These are phyloP conservation scores for Lanius collurio DNA, from an alignment of 2,113 vertebrate genomes.

Conservation along the genomic window DNA sequence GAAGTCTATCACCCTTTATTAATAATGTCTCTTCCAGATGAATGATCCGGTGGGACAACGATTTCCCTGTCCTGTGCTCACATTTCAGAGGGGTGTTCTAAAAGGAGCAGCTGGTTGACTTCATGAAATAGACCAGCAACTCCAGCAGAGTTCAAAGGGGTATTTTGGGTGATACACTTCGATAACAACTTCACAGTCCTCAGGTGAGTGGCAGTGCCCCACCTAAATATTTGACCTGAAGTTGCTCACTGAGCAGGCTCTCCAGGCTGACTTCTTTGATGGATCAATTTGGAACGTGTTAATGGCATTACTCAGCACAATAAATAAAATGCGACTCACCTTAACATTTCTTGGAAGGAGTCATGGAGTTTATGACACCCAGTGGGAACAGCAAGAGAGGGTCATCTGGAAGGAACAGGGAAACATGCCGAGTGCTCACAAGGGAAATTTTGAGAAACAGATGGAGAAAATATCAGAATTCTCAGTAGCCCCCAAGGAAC, in stretches of 20 bases:
- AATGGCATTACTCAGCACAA: conserved; percentile 60
- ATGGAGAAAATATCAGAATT: conserved; percentile 65
- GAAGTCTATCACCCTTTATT: conserved; percentile 29
- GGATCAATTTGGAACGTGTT: conserved; percentile 54
- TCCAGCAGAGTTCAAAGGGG: conserved; percentile 4
- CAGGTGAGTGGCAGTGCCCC: conserved; percentile 32
- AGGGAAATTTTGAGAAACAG: conserved; percentile 66
- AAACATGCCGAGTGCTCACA: conserved; percentile 52
- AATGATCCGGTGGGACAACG: not conserved
- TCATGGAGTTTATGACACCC: conserved; percentile 63
- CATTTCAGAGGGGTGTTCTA: conserved; percentile 50
- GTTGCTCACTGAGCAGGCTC: conserved; percentile 33
- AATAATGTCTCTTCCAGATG: conserved; percentile 46
- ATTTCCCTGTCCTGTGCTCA: conserved; percentile 21
- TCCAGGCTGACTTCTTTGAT: conserved; percentile 38
- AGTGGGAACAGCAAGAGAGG: conserved; percentile 56
- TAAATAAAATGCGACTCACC: conserved; percentile 63
- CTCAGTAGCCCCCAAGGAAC: conserved; percentile 31
- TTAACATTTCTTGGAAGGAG: conserved; percentile 62
- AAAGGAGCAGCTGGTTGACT: conserved; percentile 48
- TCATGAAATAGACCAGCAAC: not conserved
- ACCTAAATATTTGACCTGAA: conserved; percentile 57
- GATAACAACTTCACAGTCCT: not conserved
- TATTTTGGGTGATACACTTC: conserved; percentile 10
- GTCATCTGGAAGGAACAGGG: conserved; percentile 62